Evolutionary conservation across 2,113 vertebrate species (phyloP).

Genomic region (Dipodomys ordii): DNA sequence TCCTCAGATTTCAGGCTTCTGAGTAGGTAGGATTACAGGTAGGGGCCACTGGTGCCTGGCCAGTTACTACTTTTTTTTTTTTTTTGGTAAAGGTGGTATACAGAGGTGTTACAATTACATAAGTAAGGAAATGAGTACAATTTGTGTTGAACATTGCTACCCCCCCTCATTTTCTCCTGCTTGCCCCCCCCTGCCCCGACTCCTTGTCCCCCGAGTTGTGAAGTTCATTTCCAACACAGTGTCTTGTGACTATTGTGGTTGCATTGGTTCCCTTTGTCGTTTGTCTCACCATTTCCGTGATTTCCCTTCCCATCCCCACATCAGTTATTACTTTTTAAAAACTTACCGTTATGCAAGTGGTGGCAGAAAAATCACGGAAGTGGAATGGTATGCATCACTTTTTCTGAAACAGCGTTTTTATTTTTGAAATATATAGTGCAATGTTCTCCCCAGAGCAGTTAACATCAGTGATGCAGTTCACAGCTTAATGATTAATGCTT

Average conservation of each 20-base stretch:
- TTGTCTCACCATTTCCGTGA: too few relatives aligned
- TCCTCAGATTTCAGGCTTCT: too few relatives aligned
- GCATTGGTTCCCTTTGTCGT: too few relatives aligned
- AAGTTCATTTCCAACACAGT: too few relatives aligned
- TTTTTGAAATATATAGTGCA: slow-evolving; percentile 12
- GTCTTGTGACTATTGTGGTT: too few relatives aligned
- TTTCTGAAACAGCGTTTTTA: slow-evolving; percentile 14
- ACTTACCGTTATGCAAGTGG: not conserved
- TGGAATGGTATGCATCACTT: slow-evolving; percentile 10
- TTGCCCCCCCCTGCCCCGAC: not conserved
- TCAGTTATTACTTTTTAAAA: not conserved
- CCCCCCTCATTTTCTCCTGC: not conserved
- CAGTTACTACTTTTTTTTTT: too few relatives aligned
- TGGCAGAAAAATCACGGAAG: slow-evolving; percentile 20
- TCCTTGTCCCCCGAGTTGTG: not conserved
- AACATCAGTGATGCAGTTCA: slow-evolving; percentile 21
- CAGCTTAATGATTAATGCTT: not conserved
- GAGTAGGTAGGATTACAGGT: too few relatives aligned
- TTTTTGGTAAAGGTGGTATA: too few relatives aligned
- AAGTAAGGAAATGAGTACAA: too few relatives aligned
- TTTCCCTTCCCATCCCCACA: too few relatives aligned
- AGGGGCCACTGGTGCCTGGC: too few relatives aligned
- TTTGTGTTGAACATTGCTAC: not conserved
- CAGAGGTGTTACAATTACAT: too few relatives aligned
- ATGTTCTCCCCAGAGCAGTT: not conserved